Conservation (phyloP, 2,888 invertebrate genomes). For the Cephalotes varians region DNA sequence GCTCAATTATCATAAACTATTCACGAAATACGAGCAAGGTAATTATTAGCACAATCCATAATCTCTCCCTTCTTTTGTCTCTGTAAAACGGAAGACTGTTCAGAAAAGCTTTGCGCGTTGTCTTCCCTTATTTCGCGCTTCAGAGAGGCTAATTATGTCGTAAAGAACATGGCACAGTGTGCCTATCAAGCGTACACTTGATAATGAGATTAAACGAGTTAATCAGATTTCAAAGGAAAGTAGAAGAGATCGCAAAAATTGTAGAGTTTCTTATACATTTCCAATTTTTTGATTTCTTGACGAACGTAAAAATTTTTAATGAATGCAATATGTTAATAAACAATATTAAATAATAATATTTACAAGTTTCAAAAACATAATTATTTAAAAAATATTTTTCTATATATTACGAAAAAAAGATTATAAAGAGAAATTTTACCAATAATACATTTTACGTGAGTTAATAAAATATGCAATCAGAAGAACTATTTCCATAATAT, state of each 20-base stretch:
- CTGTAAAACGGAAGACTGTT: conserved; percentile 36
- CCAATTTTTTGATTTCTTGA: conserved; percentile 4
- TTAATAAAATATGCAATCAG: conserved; percentile 8
- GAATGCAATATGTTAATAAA: background rate
- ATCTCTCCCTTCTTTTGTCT: conserved; percentile 48
- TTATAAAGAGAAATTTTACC: background rate
- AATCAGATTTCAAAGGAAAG: conserved; percentile 52
- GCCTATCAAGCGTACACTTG: conserved; percentile 50
- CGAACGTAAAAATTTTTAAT: background rate
- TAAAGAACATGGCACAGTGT: conserved; percentile 51
- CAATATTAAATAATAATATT: background rate
- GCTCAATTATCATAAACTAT: conserved; percentile 26
- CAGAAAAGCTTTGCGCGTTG: conserved; percentile 48
- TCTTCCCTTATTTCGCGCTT: conserved; percentile 52
- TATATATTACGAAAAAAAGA: background rate
- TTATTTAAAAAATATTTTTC: conserved; percentile 1
- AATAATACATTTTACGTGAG: background rate
- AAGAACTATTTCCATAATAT: background rate
- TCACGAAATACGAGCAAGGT: conserved; percentile 39
- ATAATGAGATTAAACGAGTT: conserved; percentile 42
- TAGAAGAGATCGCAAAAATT: conserved; percentile 31
- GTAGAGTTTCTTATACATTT: background rate
- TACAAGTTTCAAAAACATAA: background rate
- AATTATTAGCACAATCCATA: conserved; percentile 54
- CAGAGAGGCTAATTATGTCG: conserved; percentile 53